A percentile compares a stretch with the other conserved stretches of the same genome.
Conservation (phyloP, 2,113 vertebrate species). For the Apistogramma diplotaenia region DNA sequence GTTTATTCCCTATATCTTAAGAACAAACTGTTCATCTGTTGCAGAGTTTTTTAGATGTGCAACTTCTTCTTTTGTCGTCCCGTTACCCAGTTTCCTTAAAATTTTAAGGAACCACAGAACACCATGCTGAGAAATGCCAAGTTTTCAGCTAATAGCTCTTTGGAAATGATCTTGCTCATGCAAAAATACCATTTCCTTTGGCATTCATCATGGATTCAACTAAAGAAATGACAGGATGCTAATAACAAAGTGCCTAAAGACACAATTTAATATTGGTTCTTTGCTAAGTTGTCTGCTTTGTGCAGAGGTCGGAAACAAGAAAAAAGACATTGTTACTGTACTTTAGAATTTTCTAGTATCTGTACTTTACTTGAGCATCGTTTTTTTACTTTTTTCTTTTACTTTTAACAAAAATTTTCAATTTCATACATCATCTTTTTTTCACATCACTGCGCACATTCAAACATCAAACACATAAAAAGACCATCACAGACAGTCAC, state of each 20-base stretch:
- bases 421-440: too few species aligned
- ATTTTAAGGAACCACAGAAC: not conserved
- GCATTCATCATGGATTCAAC: not conserved
- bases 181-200: not conserved
- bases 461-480: too few species aligned
- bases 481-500: too few species aligned
- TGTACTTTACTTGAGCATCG: too few species aligned
- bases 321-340: too few species aligned
- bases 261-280: not conserved
- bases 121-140: not conserved
- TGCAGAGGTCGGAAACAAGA: too few species aligned
- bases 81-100: not conserved
- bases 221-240: not conserved
- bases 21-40: not conserved
- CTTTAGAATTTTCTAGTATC: too few species aligned
- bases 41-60: not conserved
- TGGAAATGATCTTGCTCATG: not conserved
- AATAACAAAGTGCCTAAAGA: not conserved
- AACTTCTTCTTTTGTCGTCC: not conserved
- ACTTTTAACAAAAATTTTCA: too few species aligned
- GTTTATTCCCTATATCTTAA: not conserved
- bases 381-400: too few species aligned
- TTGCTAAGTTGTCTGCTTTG: not conserved
- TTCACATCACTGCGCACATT: too few species aligned
- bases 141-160: not conserved